Evolutionary conservation across 2,113 vertebrate genomes (phyloP).

Genomic region (Opisthocomus hoazin): DNA sequence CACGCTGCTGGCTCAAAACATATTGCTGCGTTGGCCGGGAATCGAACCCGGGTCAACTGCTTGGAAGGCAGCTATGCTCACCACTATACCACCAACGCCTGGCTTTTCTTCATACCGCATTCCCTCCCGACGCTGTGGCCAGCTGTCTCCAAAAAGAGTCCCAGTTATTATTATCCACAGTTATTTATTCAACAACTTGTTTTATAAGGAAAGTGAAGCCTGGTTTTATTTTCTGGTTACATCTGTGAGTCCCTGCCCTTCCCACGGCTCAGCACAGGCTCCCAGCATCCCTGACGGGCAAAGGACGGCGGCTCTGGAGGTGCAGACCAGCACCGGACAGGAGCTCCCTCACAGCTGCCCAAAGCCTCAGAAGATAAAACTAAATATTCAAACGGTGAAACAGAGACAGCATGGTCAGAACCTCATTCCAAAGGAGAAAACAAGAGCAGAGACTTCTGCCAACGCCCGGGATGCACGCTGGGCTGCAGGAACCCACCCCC

Average conservation of each 20-base stretch:
- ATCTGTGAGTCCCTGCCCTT: no score
- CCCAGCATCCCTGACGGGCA: neutral
- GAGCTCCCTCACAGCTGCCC: neutral
- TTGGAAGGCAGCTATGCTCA: constrained; percentile 82
- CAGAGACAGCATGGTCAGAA: neutral
- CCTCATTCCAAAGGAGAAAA: neutral
- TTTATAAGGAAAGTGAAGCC: neutral
- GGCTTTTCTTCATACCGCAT: neutral
- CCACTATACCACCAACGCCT: constrained; percentile 78
- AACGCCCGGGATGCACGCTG: neutral
- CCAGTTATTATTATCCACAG: neutral
- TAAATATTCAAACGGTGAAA: neutral
- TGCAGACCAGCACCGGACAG: neutral
- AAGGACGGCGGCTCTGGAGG: accelerated
- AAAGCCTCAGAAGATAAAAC: neutral
- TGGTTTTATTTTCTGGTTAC: neutral
- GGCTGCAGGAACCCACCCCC: neutral
- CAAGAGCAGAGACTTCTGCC: neutral
- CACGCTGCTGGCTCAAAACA: no score
- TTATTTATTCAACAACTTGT: neutral
- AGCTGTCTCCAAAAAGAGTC: neutral
- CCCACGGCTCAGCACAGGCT: neutral
- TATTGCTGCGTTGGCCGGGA: constrained; percentile 48
- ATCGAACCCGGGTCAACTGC: constrained; percentile 71
- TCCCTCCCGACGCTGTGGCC: neutral